Conservation (phyloP, 2,113 vertebrate species). For the Charadrius vociferus region DNA sequence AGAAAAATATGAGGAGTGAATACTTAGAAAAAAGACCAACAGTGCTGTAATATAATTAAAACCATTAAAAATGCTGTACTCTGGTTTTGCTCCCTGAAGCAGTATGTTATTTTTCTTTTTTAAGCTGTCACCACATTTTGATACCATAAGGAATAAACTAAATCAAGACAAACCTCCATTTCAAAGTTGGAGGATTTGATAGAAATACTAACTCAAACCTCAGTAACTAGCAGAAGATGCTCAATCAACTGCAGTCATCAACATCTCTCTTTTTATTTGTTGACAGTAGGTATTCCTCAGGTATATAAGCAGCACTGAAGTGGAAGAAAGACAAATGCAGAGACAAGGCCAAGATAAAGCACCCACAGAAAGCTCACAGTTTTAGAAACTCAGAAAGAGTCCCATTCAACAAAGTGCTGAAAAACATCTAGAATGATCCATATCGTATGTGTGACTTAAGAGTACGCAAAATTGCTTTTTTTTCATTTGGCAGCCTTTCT, state of each 20-base stretch:
- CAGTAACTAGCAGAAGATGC: neutral
- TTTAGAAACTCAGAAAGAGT: neutral
- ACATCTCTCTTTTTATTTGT: neutral
- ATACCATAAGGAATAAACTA: slow-evolving; percentile 65
- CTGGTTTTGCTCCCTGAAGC: slow-evolving; percentile 65
- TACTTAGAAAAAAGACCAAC: slow-evolving; percentile 37
- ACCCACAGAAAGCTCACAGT: neutral
- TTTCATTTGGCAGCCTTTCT: neutral
- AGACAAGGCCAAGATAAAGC: neutral
- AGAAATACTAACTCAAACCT: neutral
- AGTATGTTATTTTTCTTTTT: slow-evolving; percentile 62
- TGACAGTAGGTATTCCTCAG: neutral
- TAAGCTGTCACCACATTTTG: slow-evolving; percentile 67
- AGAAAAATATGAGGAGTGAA: slow-evolving; percentile 69
- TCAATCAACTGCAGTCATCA: neutral
- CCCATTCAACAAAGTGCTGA: neutral
- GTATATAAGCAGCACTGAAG: neutral
- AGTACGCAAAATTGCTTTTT: neutral
- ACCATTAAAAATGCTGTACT: slow-evolving; percentile 67
- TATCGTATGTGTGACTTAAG: neutral
- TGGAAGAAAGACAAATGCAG: neutral
- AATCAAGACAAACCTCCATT: slow-evolving; percentile 59
- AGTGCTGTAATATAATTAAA: slow-evolving; percentile 67
- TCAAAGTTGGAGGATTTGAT: neutral
- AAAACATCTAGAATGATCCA: neutral